phyloP scores from a whole-genome alignment of 2,797 vertebrate genomes.

The Neosilurus hyrtlii region DNA sequence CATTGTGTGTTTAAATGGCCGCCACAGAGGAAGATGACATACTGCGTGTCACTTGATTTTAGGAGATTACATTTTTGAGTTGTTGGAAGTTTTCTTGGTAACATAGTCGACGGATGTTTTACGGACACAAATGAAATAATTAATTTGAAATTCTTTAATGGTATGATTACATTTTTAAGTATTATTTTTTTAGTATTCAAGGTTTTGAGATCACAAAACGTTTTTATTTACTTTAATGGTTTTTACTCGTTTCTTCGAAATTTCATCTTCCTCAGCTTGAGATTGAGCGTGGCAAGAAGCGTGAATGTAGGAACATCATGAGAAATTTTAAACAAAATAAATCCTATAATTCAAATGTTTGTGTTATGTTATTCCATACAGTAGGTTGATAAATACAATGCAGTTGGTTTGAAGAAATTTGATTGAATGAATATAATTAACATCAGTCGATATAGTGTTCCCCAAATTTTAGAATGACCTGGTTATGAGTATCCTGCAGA shows the following conservation, averaged over 20 bases:
- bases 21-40: constrained; percentile 24
- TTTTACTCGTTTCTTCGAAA: too few relatives aligned
- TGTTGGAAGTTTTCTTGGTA: constrained; percentile 5
- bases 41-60: constrained; percentile 27
- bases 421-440: neutral
- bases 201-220: too few relatives aligned
- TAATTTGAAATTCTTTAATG: too few relatives aligned
- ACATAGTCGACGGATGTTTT: constrained; percentile 2
- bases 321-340: too few relatives aligned
- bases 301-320: too few relatives aligned
- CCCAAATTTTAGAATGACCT: too few relatives aligned
- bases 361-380: neutral
- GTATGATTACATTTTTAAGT: too few relatives aligned
- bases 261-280: too few relatives aligned
- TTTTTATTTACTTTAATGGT: too few relatives aligned
- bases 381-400: neutral
- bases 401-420: neutral
- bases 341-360: neutral
- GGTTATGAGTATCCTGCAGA: neutral
- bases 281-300: too few relatives aligned
- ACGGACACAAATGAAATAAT: constrained; percentile 11
- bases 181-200: too few relatives aligned
- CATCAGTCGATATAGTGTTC: neutral
- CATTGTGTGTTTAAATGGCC: constrained; percentile 25
- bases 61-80: constrained; percentile 24